Conservation (phyloP, 2,888 invertebrate species). For the Lithosia quadra region DNA sequence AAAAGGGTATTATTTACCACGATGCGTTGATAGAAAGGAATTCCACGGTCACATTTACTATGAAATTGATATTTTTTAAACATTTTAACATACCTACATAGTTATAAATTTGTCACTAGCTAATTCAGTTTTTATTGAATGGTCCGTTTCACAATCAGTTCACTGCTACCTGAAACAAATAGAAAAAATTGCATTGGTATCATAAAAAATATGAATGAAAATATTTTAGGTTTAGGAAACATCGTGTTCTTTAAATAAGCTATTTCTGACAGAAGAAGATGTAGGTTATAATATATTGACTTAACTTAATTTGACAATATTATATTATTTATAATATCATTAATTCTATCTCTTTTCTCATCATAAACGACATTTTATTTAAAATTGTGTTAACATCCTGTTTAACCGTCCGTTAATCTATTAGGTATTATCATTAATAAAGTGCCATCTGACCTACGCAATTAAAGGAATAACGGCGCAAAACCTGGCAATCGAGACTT, state of each 20-base stretch:
- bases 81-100: conserved; percentile 48
- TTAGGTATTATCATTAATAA: neutral
- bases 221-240: neutral
- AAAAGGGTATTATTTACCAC: conserved; percentile 21
- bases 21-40: conserved; percentile 33
- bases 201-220: neutral
- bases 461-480: neutral
- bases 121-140: conserved; percentile 68
- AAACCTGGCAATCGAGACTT: neutral
- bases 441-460: neutral
- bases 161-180: conserved; percentile 70
- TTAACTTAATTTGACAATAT: too few species aligned
- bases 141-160: conserved; percentile 62
- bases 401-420: neutral
- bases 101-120: conserved; percentile 64
- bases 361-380: neutral
- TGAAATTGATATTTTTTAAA: conserved; percentile 51
- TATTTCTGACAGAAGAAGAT: neutral
- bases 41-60: conserved; percentile 45
- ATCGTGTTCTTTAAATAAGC: neutral
- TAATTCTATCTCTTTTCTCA: neutral
- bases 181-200: conserved; percentile 35
- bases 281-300: too few species aligned
- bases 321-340: neutral
- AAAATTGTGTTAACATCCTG: neutral